Base-by-base conservation (phyloP, 2,797 vertebrate genomes). In the Pangasius krempfi region DNA sequence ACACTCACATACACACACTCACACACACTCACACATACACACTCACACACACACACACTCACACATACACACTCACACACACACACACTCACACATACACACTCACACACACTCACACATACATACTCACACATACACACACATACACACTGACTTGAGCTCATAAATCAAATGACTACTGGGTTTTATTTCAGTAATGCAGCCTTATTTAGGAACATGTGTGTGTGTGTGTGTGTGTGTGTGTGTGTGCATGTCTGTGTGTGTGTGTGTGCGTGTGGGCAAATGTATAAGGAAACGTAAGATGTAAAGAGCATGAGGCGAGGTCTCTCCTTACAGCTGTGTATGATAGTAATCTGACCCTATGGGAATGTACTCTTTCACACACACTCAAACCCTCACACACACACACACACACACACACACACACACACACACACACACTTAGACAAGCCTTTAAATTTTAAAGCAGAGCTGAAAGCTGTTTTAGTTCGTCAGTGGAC, bases 261-360 rank as follows among this genome's bases (percentile, higher is more conserved):
- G 70, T 82, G 72, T 87, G 64, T 13, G 40, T 82, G 86, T 78
- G 58, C 54, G 70, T 87, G 62, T 76, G 64, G 2, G 72, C 22
- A 12, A 4, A 12, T 44, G 72, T n/a, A 14, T 54, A 54, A 80
- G 87, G 83, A 88, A 81, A 80, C 88, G 81, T 75, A 88, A 70
- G 83, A 89, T 78, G 84, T 85, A 88, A 86, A 78, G 86, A 89
- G 68, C 82, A 73, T 64, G 79, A 58, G 90, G 85, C 78, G 87
- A 86, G 86, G 79, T 92, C 92, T 93, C 91, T 62, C 84, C 87
- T 91, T 90, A 90, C 89, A 88, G 86, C 83, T 86, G 86, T 62
- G 82, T 87, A 89, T 89, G 91, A 92, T 92, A 92, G 92, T 92
- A 94, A 94, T 93, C 92, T 92, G 91, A 92, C 87, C 92, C 86